Evolutionary conservation across 2,797 vertebrate species (phyloP), one percentile per base, ranked within the genome.

Genomic region (Protosalanx chinensis): DNA sequence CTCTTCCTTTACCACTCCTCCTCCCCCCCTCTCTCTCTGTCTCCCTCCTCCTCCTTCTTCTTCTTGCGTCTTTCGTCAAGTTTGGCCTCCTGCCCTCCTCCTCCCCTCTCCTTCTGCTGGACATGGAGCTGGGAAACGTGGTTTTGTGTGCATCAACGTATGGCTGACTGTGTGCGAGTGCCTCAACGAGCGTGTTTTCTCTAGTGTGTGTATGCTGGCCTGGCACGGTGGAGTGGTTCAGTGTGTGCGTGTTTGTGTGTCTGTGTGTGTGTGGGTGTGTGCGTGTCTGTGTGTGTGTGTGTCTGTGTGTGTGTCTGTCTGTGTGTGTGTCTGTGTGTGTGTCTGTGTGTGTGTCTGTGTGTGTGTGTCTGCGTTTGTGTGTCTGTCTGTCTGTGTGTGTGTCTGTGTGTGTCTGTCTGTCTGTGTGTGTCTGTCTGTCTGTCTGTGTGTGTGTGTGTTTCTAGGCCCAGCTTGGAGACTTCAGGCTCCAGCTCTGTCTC

Each of bases 401-500:
- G 37, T 20, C 8, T 49, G 66, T 67, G 70, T 72, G 67, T 71
- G 18, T 41, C 20, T 41, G 59, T 57, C 46, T n/a, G 56, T 67
- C 29, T 29, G 41, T 49, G 37, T 65, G 37, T 41, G 67, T 57
- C 18, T 69, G 67, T 0, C 18, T 18, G 51, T 60, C 12, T 32
- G 32, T 20, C 41, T 49, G 69, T 70, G 64, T 37, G 18, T 79
- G 65, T 13, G 37, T 57, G 32, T 58, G 62, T 46, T 57, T 16
- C 49, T 1, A 41, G 20, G 13, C 29, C 32, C 61, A 10, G 41
- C 8, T 46, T 46, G 41, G 41, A 41, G 16, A 27, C 62, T 70
- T 16, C 70, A 58, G 71, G 76, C 76, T 77, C 62, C 71, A 83
- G 78, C 84, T 81, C 58, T 2, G 70, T 87, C 89, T 92, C 84